Base-by-base conservation (phyloP, 2,113 vertebrate genomes). In the Cyanoramphus novaezelandiae region DNA sequence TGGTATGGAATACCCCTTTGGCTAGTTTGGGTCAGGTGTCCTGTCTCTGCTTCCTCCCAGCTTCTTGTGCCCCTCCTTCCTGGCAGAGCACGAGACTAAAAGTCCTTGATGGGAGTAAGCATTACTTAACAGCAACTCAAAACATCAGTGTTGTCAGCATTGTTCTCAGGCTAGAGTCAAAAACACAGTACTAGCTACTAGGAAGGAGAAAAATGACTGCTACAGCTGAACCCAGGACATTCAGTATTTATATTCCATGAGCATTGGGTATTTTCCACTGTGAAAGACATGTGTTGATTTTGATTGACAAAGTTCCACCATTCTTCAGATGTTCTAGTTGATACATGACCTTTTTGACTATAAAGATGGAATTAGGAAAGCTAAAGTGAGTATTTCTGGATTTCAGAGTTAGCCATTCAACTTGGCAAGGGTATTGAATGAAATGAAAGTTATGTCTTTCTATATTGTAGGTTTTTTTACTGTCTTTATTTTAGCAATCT, bases 401-500 rank as follows among this genome's bases (percentile, higher is more conserved):
- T 60, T 77, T 77, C 46, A 63, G 16, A 43, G 16, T 39, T 82
- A 47, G 27, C 57, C 46, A 25, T 49, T 76, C 13, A 64, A 7
- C 6, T 77, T 72, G 77, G 37, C 44, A 79, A 82, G 14, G 9
- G 5, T 68, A 28, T 49, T 79, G 53, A 88, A 39, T 86, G 16
- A 95, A 92, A 69, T 68, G 20, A 85, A 91, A 55, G 31, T 86
- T 39, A 28, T 68, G 70, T 13, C 12, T 75, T 93, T 70, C 5
- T 71, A 1, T 90, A 24, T 95, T 44, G 89, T 53, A 87, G 31
- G 5, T 15, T 15, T 43, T 92, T 82, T 84, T 41, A 14, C 35
- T 97, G 3, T 97, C 65, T 89, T 93, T 95, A 93, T 98, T 97
- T 72, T 96, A 99, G 99, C 98, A 97, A 82, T 95, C 98, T 84